These are phyloP conservation scores for Chirona hameri DNA, from an alignment of 2,888 invertebrate species.

Conservation along the genomic window DNA sequence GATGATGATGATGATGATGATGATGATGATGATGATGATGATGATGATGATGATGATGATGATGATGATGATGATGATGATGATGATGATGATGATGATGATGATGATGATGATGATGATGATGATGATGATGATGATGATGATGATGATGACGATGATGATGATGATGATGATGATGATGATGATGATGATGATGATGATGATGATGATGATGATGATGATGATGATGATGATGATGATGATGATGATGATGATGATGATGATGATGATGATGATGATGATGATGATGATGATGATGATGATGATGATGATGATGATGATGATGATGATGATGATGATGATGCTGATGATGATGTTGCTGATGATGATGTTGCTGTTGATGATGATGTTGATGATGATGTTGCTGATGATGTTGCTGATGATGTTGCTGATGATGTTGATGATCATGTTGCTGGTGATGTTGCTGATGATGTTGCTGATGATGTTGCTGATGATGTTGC, in stretches of 20 bases:
- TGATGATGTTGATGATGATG: too few relatives aligned
- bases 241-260: constrained; percentile 22
- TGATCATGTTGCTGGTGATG: too few relatives aligned
- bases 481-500: too few relatives aligned
- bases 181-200: constrained; percentile 22
- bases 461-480: too few relatives aligned
- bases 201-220: constrained; percentile 22
- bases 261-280: constrained; percentile 22
- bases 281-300: constrained; percentile 22
- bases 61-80: constrained; percentile 22
- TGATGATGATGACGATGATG: constrained; percentile 22
- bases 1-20: constrained; percentile 10
- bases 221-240: constrained; percentile 22
- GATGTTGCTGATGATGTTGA: too few relatives aligned
- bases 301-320: too few relatives aligned
- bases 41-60: constrained; percentile 22
- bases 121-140: constrained; percentile 22
- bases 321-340: too few relatives aligned
- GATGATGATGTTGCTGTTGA: too few relatives aligned
- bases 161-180: constrained; percentile 22
- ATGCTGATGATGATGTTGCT: too few relatives aligned
- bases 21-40: constrained; percentile 22
- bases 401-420: too few relatives aligned
- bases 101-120: constrained; percentile 22
- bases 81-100: constrained; percentile 8